Evolutionary conservation across 2,888 invertebrate genomes (phyloP).

Genomic region (Cryptus armator): DNA sequence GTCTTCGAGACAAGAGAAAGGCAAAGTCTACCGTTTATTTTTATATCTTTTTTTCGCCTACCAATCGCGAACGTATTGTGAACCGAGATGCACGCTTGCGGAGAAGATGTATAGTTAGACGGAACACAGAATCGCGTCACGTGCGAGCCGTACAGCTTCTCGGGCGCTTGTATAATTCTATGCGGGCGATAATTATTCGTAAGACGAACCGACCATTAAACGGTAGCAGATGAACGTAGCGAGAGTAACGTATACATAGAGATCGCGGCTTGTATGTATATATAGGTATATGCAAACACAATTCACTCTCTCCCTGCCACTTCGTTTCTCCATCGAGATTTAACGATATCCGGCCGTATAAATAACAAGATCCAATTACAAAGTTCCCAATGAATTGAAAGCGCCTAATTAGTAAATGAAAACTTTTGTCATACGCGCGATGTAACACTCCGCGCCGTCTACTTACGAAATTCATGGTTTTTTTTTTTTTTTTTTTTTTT

Average conservation of each 20-base stretch:
- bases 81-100: background rate
- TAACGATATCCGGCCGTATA: conserved; percentile 37
- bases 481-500: background rate
- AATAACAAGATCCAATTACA: conserved; percentile 46
- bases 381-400: conserved; percentile 32
- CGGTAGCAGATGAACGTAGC: conserved; percentile 35
- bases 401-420: conserved; percentile 20
- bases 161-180: background rate
- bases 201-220: conserved; percentile 51
- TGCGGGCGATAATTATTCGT: conserved; percentile 53
- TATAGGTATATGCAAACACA: background rate
- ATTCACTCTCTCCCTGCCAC: conserved; percentile 21
- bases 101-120: background rate
- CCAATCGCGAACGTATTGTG: conserved; percentile 5
- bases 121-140: conserved; percentile 26
- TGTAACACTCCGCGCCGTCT: background rate
- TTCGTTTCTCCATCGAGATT: conserved; percentile 54
- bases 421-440: conserved; percentile 10
- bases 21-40: background rate
- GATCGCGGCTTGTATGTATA: background rate
- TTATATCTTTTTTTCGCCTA: background rate
- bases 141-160: conserved; percentile 11
- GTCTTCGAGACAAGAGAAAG: conserved; percentile 19
- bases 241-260: background rate
- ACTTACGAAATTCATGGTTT: background rate